These are phyloP conservation scores for Epirrhoe alternata DNA, from an alignment of 2,888 invertebrate genomes.

Conservation along the genomic window DNA sequence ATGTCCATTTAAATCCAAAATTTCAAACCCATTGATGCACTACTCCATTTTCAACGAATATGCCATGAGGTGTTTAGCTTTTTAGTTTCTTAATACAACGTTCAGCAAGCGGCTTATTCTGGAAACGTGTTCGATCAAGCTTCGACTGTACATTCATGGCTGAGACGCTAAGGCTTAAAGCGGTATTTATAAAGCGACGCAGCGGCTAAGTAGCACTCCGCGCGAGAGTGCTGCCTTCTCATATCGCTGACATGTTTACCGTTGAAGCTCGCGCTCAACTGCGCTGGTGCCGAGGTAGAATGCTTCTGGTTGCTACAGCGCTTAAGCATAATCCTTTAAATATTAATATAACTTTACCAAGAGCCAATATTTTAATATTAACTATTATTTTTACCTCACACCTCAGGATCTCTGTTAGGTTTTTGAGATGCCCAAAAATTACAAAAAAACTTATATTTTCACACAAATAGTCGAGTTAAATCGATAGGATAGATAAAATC, in stretches of 20 bases:
- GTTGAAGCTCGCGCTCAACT: neutral
- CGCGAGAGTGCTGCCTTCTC: constrained; percentile 12
- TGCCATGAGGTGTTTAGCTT: too few relatives aligned
- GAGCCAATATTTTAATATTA: too few relatives aligned
- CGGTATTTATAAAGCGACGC: constrained; percentile 5
- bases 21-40: too few relatives aligned
- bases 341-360: too few relatives aligned
- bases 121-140: neutral
- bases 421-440: too few relatives aligned
- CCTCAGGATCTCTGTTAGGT: too few relatives aligned
- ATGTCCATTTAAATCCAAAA: too few relatives aligned
- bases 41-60: too few relatives aligned
- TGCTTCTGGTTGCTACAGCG: neutral
- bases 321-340: neutral
- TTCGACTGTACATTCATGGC: neutral
- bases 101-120: neutral
- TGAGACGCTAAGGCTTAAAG: neutral
- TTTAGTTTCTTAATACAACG: neutral
- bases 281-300: neutral
- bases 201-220: constrained; percentile 15
- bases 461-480: too few relatives aligned
- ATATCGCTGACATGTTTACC: constrained; percentile 26
- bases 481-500: too few relatives aligned
- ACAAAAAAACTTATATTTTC: too few relatives aligned
- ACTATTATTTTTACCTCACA: too few relatives aligned